These are phyloP conservation scores for Onthophagus sagittarius DNA, from an alignment of 2,888 invertebrate species.

Conservation along the genomic window DNA sequence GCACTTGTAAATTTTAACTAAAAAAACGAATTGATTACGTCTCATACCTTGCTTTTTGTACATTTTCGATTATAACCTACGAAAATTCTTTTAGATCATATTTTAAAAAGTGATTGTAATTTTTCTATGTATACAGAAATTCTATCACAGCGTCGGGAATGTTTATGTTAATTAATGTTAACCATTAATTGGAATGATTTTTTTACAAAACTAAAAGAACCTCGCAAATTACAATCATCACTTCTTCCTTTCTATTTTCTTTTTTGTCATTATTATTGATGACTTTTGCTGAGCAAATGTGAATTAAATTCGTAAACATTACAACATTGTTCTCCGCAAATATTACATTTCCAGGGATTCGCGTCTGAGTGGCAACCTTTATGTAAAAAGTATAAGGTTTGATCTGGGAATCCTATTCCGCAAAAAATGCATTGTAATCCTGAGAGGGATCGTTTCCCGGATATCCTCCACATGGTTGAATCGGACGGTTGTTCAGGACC, in stretches of 20 bases:
- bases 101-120: not conserved
- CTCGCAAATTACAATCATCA: conserved; percentile 2
- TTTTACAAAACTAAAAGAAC: not conserved
- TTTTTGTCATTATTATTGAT: conserved; percentile 57
- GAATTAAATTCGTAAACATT: conserved; percentile 97
- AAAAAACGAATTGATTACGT: conserved; percentile 1
- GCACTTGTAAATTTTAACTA: conserved; percentile 20
- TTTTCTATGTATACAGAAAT: not conserved
- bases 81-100: not conserved
- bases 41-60: conserved; percentile 1
- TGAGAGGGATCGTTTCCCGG: conserved; percentile 51
- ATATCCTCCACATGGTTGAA: conserved; percentile 48
- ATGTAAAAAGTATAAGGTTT: conserved; percentile 93
- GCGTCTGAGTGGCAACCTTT: conserved; percentile 97
- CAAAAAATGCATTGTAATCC: conserved; percentile 84
- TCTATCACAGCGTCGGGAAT: conserved; percentile 1
- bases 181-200: not conserved
- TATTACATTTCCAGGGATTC: conserved; percentile 97
- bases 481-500: conserved; percentile 57
- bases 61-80: not conserved
- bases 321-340: conserved; percentile 92
- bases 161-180: not conserved
- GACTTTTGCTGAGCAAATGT: conserved; percentile 89
- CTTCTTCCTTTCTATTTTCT: not conserved
- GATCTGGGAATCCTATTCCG: conserved; percentile 92